Conservation (phyloP, 2,888 invertebrate genomes). For the Pinctada fucata region DNA sequence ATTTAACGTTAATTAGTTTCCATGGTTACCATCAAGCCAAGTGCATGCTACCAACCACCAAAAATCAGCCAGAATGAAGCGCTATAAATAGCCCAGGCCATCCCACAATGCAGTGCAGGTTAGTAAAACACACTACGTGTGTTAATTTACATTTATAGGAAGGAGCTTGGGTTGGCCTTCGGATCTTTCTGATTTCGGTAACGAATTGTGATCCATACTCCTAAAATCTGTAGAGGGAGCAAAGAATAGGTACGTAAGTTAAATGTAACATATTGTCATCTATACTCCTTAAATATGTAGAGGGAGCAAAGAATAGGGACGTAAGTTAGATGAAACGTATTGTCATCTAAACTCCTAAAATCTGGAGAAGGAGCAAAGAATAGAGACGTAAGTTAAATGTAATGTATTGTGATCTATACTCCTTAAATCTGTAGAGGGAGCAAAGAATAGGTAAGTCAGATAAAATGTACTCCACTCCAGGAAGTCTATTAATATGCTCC, state of each 20-base stretch:
- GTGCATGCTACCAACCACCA: too few species aligned
- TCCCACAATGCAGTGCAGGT: conserved; percentile 21
- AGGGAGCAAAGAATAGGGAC: too few species aligned
- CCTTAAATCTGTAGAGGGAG: conserved; percentile 90
- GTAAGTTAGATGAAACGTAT: too few species aligned
- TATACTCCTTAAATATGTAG: too few species aligned
- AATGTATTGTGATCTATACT: conserved; percentile 96
- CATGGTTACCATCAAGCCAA: too few species aligned
- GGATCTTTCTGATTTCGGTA: conserved; percentile 99
- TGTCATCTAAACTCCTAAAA: too few species aligned
- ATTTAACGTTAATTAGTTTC: too few species aligned
- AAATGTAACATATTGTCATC: background rate
- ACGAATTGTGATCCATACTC: conserved; percentile 96
- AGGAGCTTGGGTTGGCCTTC: conserved; percentile 95
- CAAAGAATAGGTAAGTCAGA: background rate
- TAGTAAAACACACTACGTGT: conserved; percentile 21
- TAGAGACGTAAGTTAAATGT: conserved; percentile 74
- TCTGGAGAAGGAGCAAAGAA: too few species aligned
- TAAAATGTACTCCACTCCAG: too few species aligned
- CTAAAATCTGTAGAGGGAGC: conserved; percentile 88
- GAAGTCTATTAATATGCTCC: too few species aligned
- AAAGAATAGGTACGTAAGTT: background rate
- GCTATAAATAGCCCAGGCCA: too few species aligned
- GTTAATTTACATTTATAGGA: conserved; percentile 82
- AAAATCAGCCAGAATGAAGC: too few species aligned